A percentile compares a stretch with the other conserved stretches of the same genome.
phyloP scores from a whole-genome alignment of 2,888 invertebrate species.

The Gastracanthus pulcherrimus region DNA sequence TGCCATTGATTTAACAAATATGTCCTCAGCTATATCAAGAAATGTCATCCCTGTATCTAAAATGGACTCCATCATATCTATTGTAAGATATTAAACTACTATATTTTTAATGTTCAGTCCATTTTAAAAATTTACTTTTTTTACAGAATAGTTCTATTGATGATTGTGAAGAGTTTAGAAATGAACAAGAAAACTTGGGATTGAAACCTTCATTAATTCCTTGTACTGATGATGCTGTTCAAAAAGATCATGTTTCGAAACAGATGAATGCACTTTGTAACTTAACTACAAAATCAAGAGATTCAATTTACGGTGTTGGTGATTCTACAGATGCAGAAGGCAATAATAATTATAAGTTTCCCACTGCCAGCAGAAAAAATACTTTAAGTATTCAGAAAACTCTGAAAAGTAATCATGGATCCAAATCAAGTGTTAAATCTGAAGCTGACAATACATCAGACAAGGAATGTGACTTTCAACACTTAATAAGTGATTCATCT shows the following conservation, averaged over 20 bases:
- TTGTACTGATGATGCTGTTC: constrained; percentile 1
- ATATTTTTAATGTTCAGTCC: neutral
- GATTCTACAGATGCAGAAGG: neutral
- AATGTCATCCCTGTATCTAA: neutral
- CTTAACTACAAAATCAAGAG: neutral
- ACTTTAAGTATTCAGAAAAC: constrained; percentile 22
- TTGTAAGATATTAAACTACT: constrained; percentile 54
- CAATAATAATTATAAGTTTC: neutral
- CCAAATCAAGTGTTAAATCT: neutral
- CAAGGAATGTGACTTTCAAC: constrained; percentile 15
- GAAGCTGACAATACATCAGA: neutral
- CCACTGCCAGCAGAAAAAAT: neutral
- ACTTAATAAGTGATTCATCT: constrained; percentile 39
- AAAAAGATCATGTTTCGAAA: neutral
- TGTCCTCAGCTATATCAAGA: neutral
- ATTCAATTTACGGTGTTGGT: neutral
- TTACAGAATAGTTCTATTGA: constrained; percentile 59
- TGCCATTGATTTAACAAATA: constrained; percentile 39
- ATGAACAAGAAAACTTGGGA: neutral
- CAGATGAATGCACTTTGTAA: neutral
- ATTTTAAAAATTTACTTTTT: neutral
- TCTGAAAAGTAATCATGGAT: no score
- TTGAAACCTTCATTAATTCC: neutral
- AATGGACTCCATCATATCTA: constrained; percentile 60
- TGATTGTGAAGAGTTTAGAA: constrained; percentile 25